A percentile compares a stretch with the other conserved stretches of the same genome.
Conservation (phyloP, 64 coral and sea anemone species). For the Stichodactyla mertensii region DNA sequence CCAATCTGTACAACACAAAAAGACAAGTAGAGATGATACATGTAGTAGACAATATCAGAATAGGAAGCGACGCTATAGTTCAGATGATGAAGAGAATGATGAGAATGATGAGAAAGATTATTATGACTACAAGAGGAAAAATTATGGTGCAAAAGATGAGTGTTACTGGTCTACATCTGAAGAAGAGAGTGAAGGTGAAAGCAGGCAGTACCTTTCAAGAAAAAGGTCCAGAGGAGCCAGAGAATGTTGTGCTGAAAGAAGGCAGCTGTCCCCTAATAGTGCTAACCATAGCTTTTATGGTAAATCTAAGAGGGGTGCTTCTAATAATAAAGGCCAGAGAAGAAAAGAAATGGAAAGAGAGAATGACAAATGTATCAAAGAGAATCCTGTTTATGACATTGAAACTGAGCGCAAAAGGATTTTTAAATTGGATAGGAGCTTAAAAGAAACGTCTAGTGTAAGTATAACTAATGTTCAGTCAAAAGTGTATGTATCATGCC, state of each 20-base stretch:
- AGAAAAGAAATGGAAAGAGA: neutral
- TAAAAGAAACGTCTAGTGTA: slow-evolving; percentile 63
- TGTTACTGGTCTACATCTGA: slow-evolving; percentile 38
- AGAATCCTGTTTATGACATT: slow-evolving; percentile 53
- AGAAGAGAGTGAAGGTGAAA: slow-evolving; percentile 18
- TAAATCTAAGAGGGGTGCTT: slow-evolving; percentile 2
- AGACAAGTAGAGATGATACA: neutral
- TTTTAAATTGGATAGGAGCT: slow-evolving; percentile 69
- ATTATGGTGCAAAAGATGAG: slow-evolving; percentile 22
- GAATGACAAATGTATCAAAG: neutral
- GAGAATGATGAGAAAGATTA: neutral
- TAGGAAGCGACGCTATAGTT: slow-evolving; percentile 16
- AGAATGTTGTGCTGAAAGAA: neutral
- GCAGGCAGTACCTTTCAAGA: neutral
- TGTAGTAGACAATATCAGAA: neutral
- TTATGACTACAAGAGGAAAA: slow-evolving; percentile 1
- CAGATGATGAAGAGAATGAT: slow-evolving; percentile 12
- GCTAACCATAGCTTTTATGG: slow-evolving; percentile 13
- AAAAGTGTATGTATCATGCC: too few relatives aligned
- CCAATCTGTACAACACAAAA: neutral
- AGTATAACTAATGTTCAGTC: neutral
- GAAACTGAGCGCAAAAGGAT: slow-evolving; percentile 79
- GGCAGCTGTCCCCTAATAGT: neutral
- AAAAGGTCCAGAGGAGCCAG: neutral
- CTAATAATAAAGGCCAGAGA: neutral